phyloP scores from a whole-genome alignment of 2,113 vertebrate species.

The Catharus bicknelli region DNA sequence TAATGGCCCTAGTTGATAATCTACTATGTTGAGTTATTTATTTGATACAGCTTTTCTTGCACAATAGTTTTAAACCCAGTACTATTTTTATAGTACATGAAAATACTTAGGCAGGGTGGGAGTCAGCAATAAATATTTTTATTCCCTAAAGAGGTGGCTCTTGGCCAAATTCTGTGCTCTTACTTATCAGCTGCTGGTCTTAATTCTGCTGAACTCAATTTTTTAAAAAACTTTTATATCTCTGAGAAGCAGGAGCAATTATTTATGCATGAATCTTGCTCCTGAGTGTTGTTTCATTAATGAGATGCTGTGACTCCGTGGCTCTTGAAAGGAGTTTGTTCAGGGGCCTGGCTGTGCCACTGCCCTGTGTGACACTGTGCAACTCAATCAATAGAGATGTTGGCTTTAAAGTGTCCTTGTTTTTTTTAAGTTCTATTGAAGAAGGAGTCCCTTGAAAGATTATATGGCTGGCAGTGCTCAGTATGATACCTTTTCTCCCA shows the following conservation, averaged over 20 bases:
- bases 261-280: neutral
- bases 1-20: neutral
- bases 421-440: neutral
- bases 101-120: slow-evolving; percentile 18
- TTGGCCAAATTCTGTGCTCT: neutral
- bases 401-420: neutral
- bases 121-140: slow-evolving; percentile 6
- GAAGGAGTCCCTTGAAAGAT: neutral
- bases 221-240: neutral
- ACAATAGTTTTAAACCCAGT: neutral
- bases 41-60: neutral
- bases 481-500: neutral
- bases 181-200: slow-evolving; percentile 17
- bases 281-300: neutral
- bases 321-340: neutral
- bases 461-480: neutral
- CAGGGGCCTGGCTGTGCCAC: neutral
- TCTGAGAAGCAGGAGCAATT: neutral
- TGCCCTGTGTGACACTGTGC: neutral
- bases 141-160: slow-evolving; percentile 12
- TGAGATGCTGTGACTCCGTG: neutral
- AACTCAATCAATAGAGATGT: neutral
- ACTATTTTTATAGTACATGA: neutral
- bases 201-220: neutral
- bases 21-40: neutral